Evolutionary conservation across 2,888 invertebrate species (phyloP), one percentile per base, ranked within the genome.

Genomic region (Alloscopus bannaensis): DNA sequence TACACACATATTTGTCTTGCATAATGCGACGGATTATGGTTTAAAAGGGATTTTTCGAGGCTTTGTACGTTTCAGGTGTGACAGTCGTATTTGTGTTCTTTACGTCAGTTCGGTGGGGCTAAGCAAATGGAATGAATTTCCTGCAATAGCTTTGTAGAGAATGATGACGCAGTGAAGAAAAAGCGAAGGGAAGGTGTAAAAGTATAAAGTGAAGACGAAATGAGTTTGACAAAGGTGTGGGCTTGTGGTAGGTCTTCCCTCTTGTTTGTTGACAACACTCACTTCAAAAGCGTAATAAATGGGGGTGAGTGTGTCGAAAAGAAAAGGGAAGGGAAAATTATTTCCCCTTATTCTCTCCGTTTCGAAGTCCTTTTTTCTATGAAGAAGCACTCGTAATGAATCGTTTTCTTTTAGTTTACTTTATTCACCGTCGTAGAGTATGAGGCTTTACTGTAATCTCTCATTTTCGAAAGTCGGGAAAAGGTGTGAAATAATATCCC

Each of bases 211-310:
- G n/a, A 16, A 24, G 24, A 60, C 8, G 29, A 57, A 28, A 6
- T 16, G 4, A 4, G 8, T 64, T 52, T 72, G 72, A 72, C 73
- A 68, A 72, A 40, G 47, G 59, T 42, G 60, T 55, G 40, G 47
- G 75, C 52, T 76, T 76, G 75, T 68, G 68, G 75, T 76, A 76
- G 75, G 75, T 76, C 75, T 66, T 75, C 75, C 40, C 59, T 57
- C 52, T 59, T 76, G 66, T 68, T 50, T 76, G 68, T 60, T 60
- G 73, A 73, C 65, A 66, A 55, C 40, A 73, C 47, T 59, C 75
- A 50, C 42, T 60, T 76, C 65, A 66, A 57, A 66, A n/a, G n/a
- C 42, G 20, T 59, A 76, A 68, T 68, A 76, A 76, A 76, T 68
- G 66, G 60, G 26, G 42, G 45, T 55, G 50, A 26, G 22, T 28